Evolutionary conservation across 2,888 invertebrate species (phyloP).

Genomic region (Amphimallon solstitiale): DNA sequence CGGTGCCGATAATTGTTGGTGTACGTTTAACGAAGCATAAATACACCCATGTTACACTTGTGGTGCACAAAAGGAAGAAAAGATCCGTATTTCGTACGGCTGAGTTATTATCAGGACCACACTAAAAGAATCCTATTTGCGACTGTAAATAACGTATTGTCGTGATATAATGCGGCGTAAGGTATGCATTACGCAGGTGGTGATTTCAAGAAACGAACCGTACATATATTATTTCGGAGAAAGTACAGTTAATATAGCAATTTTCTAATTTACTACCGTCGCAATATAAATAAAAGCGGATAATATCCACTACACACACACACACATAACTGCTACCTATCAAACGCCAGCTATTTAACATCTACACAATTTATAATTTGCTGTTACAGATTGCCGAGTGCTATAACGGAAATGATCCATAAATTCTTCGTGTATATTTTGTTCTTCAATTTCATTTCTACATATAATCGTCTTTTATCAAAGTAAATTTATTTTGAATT

Average conservation of each 20-base stretch:
- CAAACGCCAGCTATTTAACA: too few species aligned
- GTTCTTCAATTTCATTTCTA: too few species aligned
- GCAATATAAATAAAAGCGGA: background rate
- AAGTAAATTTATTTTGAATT: background rate
- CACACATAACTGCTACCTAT: too few species aligned
- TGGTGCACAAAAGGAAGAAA: conserved; percentile 16
- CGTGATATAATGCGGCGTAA: background rate
- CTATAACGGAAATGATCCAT: too few species aligned
- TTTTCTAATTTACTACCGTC: background rate
- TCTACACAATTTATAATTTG: too few species aligned
- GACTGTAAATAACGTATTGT: conserved; percentile 16
- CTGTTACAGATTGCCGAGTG: too few species aligned
- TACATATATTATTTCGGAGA: background rate
- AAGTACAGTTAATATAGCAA: background rate
- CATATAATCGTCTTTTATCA: background rate
- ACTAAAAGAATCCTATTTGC: conserved; percentile 15
- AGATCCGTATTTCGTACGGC: conserved; percentile 5
- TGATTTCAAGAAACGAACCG: background rate
- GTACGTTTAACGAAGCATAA: conserved; percentile 28
- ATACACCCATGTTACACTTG: conserved; percentile 22
- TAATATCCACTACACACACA: background rate
- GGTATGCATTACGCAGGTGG: conserved; percentile 10
- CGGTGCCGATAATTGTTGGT: conserved; percentile 25
- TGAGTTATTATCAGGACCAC: conserved; percentile 23
- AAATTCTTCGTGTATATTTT: too few species aligned